Conservation (phyloP, 1,140 invertebrate species). For the Leptinotarsa texana region DNA sequence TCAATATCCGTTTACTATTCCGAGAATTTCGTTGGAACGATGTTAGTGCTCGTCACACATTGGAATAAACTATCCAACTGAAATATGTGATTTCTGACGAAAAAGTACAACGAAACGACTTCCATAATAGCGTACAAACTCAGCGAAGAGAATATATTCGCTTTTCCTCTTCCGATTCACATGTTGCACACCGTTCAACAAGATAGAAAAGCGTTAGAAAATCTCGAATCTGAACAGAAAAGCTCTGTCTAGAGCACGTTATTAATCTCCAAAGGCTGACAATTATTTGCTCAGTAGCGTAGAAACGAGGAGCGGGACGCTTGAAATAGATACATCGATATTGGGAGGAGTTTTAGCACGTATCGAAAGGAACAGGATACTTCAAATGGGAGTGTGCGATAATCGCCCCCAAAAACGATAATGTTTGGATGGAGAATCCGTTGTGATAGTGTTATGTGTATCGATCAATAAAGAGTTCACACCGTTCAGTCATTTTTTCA, state of each 20-base stretch:
- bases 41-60: no score
- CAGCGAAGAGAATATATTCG: not conserved
- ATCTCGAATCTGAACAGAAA: conserved; percentile 18
- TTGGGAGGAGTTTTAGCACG: not conserved
- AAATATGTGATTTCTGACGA: no score
- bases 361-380: not conserved
- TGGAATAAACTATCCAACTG: no score
- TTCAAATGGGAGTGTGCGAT: not conserved
- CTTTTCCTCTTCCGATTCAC: conserved; percentile 1
- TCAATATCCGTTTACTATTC: no score
- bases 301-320: conserved; percentile 27
- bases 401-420: not conserved
- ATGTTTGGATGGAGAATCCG: not conserved
- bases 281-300: conserved; percentile 45
- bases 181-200: conserved; percentile 5
- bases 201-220: conserved; percentile 1
- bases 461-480: no score
- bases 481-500: no score
- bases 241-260: conserved; percentile 30
- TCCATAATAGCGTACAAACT: not conserved
- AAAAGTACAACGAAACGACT: not conserved
- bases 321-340: conserved; percentile 8
- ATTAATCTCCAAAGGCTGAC: conserved; percentile 40
- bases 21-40: no score
- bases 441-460: not conserved